Conservation (phyloP, 2,113 vertebrate genomes). For the Cranoglanis bouderius region DNA sequence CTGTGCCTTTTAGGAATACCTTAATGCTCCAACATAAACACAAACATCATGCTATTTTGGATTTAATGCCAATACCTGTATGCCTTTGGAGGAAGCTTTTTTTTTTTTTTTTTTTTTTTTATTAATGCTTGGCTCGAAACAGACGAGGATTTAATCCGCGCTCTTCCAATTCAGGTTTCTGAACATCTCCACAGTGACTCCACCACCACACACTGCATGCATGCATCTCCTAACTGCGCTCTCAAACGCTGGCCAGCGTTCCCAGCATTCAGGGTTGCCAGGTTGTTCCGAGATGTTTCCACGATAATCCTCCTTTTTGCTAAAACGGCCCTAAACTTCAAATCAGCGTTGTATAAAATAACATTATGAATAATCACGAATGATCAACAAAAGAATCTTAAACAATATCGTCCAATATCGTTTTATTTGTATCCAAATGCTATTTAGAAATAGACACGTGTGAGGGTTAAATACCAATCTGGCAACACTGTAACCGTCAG, state of each 20-base stretch:
- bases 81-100: neutral
- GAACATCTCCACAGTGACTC: neutral
- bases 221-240: slow-evolving; percentile 24
- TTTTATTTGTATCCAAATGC: neutral
- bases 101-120: neutral
- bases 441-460: neutral
- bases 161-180: neutral
- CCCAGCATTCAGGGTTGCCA: slow-evolving; percentile 17
- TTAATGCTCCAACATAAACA: neutral
- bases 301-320: neutral
- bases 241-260: neutral
- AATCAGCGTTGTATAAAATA: no score
- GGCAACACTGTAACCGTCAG: neutral
- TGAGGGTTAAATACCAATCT: neutral
- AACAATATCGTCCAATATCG: no score
- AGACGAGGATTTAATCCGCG: neutral
- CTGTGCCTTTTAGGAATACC: neutral
- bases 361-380: no score
- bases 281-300: neutral
- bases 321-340: neutral
- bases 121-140: neutral
- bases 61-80: slow-evolving; percentile 40
- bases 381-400: no score
- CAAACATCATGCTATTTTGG: neutral
- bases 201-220: slow-evolving; percentile 12